These are phyloP conservation scores for Triplophysa dalaica DNA, from an alignment of 2,113 vertebrate genomes.

Conservation along the genomic window DNA sequence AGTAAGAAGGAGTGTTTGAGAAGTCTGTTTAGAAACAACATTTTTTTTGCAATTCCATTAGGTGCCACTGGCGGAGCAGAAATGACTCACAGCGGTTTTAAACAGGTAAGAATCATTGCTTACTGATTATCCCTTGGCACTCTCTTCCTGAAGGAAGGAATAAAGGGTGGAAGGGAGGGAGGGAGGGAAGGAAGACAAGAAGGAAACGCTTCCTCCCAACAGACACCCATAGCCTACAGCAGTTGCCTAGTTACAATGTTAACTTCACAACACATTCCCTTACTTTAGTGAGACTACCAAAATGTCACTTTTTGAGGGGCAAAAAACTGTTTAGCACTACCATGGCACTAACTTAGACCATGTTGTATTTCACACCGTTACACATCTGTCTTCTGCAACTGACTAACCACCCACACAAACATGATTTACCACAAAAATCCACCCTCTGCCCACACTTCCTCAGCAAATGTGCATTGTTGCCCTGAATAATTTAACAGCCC, in stretches of 20 bases:
- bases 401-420: conserved; percentile 27
- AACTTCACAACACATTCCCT: conserved; percentile 11
- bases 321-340: conserved; percentile 1
- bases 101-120: too few relatives aligned
- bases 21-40: too few relatives aligned
- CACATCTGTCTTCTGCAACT: conserved; percentile 16
- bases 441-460: conserved; percentile 27
- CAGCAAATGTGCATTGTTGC: conserved; percentile 33
- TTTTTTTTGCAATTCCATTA: too few relatives aligned
- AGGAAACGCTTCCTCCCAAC: conserved; percentile 15
- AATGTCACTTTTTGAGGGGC: background rate
- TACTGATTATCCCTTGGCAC: too few relatives aligned
- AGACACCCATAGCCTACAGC: background rate
- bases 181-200: conserved; percentile 41
- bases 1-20: too few relatives aligned
- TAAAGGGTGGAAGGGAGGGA: conserved; percentile 42
- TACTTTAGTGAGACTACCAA: background rate
- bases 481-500: conserved; percentile 53
- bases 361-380: background rate
- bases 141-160: background rate
- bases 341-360: background rate
- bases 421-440: conserved; percentile 19
- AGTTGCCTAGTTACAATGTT: conserved; percentile 23
- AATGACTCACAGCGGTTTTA: background rate
- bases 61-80: too few relatives aligned